A percentile compares a stretch with the other conserved stretches of the same genome.
phyloP scores from a whole-genome alignment of 1,140 invertebrate genomes.

The Trichonephila clavipes region DNA sequence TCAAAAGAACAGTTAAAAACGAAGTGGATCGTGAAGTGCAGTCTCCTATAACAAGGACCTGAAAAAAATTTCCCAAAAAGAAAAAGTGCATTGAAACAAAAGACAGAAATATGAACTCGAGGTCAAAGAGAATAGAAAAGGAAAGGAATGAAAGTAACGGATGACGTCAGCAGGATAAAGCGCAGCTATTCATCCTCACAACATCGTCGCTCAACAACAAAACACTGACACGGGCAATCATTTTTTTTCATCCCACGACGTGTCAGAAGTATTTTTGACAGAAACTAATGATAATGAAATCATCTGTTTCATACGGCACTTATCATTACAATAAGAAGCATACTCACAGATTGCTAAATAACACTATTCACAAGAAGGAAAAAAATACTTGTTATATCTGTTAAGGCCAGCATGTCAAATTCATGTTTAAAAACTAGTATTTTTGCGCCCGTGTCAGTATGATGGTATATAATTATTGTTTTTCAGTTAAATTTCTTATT shows the following conservation, averaged over 20 bases:
- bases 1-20: neutral
- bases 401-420: too few relatives aligned
- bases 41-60: neutral
- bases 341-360: too few relatives aligned
- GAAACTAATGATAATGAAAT: neutral
- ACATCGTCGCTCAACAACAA: neutral
- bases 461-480: too few relatives aligned
- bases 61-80: neutral
- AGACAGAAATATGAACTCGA: slow-evolving; percentile 4
- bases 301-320: too few relatives aligned
- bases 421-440: too few relatives aligned
- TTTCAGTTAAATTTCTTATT: too few relatives aligned
- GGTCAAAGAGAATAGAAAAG: neutral
- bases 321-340: too few relatives aligned
- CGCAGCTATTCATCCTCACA: neutral
- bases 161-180: neutral
- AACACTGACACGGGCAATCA: neutral
- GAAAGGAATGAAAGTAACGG: neutral
- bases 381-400: too few relatives aligned
- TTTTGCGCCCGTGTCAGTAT: too few relatives aligned
- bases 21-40: neutral
- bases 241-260: neutral
- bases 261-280: neutral
- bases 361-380: too few relatives aligned
- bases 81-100: slow-evolving; percentile 4